Conservation (phyloP, 2,888 invertebrate genomes). For the Eupithecia exiguata region DNA sequence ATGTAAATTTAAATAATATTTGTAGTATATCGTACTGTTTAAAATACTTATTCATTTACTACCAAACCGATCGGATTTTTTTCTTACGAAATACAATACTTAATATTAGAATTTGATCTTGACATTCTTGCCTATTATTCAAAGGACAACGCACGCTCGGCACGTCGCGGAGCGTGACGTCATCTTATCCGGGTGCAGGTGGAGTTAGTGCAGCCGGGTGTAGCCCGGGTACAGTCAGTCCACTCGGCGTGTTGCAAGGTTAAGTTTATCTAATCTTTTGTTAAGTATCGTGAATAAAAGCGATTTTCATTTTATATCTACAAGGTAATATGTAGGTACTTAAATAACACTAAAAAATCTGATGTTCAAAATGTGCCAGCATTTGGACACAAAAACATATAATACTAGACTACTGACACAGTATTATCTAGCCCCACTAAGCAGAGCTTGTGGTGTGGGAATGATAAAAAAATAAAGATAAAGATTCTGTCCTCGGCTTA, state of each 20-base stretch:
- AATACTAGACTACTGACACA: too few species aligned
- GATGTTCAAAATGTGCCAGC: too few species aligned
- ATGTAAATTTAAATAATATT: too few species aligned
- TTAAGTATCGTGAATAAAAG: neutral
- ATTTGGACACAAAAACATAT: too few species aligned
- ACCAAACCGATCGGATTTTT: neutral
- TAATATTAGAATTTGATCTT: neutral
- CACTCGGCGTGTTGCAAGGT: neutral
- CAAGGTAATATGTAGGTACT: too few species aligned
- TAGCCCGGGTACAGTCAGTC: neutral
- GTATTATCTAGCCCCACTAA: too few species aligned
- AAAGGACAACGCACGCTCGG: neutral
- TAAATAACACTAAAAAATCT: neutral
- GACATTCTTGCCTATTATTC: neutral
- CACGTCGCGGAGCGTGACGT: slow-evolving; percentile 33
- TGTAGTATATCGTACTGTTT: neutral
- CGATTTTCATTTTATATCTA: neutral
- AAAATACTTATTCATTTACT: neutral
- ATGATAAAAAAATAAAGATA: too few species aligned
- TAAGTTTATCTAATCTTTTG: neutral
- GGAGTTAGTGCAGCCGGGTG: slow-evolving; percentile 16
- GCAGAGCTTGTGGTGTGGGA: too few species aligned
- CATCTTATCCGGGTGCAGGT: slow-evolving; percentile 39
- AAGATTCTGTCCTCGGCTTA: too few species aligned
- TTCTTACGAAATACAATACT: neutral